phyloP scores from a whole-genome alignment of 2,797 vertebrate species.

The Karalla daura region DNA sequence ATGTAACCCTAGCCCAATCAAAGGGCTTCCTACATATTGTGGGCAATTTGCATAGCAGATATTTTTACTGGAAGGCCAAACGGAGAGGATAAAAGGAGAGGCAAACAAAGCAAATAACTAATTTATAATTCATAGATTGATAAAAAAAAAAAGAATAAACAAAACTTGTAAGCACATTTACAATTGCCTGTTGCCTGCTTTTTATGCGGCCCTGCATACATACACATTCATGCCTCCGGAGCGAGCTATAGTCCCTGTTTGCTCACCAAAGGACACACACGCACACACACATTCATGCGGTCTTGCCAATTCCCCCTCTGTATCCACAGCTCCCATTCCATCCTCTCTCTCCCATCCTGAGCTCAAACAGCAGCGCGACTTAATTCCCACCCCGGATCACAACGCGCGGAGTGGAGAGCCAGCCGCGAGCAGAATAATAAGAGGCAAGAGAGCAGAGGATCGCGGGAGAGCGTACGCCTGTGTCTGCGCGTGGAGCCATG shows the following conservation, averaged over 20 bases:
- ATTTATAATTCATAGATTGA: too few relatives aligned
- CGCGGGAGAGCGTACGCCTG: too few relatives aligned
- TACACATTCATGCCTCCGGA: conserved; percentile 11
- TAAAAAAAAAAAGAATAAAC: too few relatives aligned
- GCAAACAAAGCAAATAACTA: too few relatives aligned
- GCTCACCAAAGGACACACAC: conserved; percentile 1
- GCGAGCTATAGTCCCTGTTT: not conserved
- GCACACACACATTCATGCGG: conserved; percentile 12
- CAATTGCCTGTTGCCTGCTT: too few relatives aligned
- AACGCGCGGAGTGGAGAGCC: conserved; percentile 33
- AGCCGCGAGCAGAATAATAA: conserved; percentile 54
- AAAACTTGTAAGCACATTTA: too few relatives aligned
- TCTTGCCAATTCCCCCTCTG: conserved; percentile 41
- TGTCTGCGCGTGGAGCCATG: not conserved
- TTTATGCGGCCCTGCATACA: too few relatives aligned
- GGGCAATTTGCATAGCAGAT: too few relatives aligned
- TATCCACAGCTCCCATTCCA: conserved; percentile 39
- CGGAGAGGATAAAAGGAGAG: too few relatives aligned
- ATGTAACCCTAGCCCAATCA: too few relatives aligned
- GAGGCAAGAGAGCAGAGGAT: conserved; percentile 1
- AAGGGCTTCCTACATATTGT: too few relatives aligned
- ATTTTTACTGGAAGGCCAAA: too few relatives aligned
- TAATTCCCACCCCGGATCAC: conserved; percentile 60
- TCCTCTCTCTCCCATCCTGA: conserved; percentile 21
- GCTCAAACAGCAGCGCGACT: conserved; percentile 59